Evolutionary conservation across 2,113 vertebrate species (phyloP).

Genomic region (Rousettus leschenaultii): DNA sequence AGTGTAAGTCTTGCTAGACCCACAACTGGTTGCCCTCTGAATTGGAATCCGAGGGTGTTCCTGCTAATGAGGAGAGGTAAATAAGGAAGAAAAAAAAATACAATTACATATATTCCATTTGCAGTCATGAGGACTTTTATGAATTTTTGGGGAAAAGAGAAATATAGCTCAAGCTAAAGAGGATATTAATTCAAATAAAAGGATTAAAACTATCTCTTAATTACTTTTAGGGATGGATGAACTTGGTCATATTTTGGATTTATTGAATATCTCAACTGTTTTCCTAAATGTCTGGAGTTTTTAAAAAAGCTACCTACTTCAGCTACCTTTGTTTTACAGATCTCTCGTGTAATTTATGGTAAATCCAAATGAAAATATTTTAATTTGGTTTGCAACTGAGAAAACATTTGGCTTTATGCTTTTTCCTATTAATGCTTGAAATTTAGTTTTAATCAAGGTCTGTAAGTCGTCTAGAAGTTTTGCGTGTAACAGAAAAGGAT

Average conservation of each 20-base stretch:
- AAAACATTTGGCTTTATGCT: constrained; percentile 52
- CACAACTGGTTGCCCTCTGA: neutral
- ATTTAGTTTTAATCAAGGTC: neutral
- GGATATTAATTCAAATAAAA: constrained; percentile 69
- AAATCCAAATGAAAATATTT: constrained; percentile 69
- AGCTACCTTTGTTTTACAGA: constrained; percentile 35
- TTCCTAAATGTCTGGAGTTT: neutral
- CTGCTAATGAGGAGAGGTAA: constrained; percentile 26
- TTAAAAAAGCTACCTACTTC: neutral
- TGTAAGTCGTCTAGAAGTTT: neutral
- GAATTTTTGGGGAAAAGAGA: neutral
- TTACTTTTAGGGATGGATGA: constrained; percentile 68
- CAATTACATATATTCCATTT: constrained; percentile 34
- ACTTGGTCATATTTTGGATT: constrained; percentile 47
- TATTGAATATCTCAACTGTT: constrained; percentile 57
- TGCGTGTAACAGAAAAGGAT: neutral
- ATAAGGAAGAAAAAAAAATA: neutral
- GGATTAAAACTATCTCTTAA: constrained; percentile 70
- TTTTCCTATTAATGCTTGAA: constrained; percentile 40
- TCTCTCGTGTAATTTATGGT: constrained; percentile 53
- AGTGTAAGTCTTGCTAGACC: neutral
- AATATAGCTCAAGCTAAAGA: constrained; percentile 49
- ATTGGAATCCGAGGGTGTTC: constrained; percentile 44
- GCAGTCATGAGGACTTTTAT: neutral
- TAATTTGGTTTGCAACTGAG: constrained; percentile 59